phyloP scores from a whole-genome alignment of 2,888 invertebrate species.

The Lepidocyrtoides sp. region DNA sequence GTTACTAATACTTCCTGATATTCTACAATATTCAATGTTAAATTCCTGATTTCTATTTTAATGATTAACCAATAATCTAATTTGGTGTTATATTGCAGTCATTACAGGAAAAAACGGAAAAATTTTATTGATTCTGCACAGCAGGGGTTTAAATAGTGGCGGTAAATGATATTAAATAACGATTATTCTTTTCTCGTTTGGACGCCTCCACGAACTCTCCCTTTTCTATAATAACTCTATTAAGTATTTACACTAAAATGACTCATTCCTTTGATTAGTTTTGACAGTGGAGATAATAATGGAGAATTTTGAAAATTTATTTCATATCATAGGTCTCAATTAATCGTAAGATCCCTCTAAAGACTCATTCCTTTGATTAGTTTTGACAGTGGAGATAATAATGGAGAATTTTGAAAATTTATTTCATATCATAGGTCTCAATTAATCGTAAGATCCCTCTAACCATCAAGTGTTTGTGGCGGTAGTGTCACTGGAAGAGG shows the following conservation, averaged over 20 bases:
- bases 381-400: no score
- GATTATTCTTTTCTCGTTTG: neutral
- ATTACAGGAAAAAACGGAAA: neutral
- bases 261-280: neutral
- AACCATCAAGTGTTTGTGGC: slow-evolving; percentile 43
- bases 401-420: slow-evolving; percentile 17
- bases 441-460: neutral
- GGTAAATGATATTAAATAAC: slow-evolving; percentile 6
- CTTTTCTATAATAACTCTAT: neutral
- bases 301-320: slow-evolving; percentile 11
- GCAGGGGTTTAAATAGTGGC: neutral
- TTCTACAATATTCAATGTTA: neutral
- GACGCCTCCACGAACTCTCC: neutral
- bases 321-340: neutral
- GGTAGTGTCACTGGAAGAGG: slow-evolving; percentile 39
- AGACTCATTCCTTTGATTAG: no score
- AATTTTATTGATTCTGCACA: slow-evolving; percentile 50
- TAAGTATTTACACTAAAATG: neutral
- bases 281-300: no score
- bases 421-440: neutral
- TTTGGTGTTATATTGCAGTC: neutral
- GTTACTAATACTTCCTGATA: neutral
- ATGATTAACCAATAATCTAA: slow-evolving; percentile 2
- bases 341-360: neutral
- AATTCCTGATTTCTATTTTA: neutral